These are phyloP conservation scores for Asobara japonica DNA, from an alignment of 1,140 invertebrate genomes.

Conservation along the genomic window DNA sequence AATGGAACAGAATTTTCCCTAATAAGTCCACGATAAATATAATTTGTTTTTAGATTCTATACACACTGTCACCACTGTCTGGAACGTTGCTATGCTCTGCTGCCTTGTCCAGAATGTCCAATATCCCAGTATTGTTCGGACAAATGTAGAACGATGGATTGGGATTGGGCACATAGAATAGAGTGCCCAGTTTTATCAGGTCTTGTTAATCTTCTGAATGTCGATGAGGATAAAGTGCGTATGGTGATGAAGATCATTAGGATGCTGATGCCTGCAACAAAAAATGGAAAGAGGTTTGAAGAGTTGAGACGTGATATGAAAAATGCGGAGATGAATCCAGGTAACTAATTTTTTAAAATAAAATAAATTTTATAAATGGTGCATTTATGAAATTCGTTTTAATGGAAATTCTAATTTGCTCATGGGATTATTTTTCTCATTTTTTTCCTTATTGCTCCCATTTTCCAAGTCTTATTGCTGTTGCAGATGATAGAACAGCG, in stretches of 20 bases:
- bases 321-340: slow-evolving; percentile 55
- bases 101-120: slow-evolving; percentile 64
- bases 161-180: slow-evolving; percentile 68
- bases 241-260: slow-evolving; percentile 65
- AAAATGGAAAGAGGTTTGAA: slow-evolving; percentile 53
- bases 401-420: no score
- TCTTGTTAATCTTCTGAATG: slow-evolving; percentile 56
- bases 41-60: slow-evolving; percentile 61
- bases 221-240: slow-evolving; percentile 65
- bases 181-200: slow-evolving; percentile 71
- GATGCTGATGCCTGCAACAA: slow-evolving; percentile 58
- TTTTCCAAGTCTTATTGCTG: background rate
- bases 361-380: no score
- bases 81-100: slow-evolving; percentile 71
- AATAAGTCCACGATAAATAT: slow-evolving; percentile 32
- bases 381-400: no score
- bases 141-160: slow-evolving; percentile 67
- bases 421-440: no score
- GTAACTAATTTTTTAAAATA: slow-evolving; percentile 61
- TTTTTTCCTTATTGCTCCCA: slow-evolving; percentile 44
- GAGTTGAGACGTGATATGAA: slow-evolving; percentile 54
- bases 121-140: slow-evolving; percentile 70
- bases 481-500: slow-evolving; percentile 59
- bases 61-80: slow-evolving; percentile 85
- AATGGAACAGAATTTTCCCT: no score